phyloP scores from a whole-genome alignment of 2,113 vertebrate genomes.

The Ageneiosus marmoratus region DNA sequence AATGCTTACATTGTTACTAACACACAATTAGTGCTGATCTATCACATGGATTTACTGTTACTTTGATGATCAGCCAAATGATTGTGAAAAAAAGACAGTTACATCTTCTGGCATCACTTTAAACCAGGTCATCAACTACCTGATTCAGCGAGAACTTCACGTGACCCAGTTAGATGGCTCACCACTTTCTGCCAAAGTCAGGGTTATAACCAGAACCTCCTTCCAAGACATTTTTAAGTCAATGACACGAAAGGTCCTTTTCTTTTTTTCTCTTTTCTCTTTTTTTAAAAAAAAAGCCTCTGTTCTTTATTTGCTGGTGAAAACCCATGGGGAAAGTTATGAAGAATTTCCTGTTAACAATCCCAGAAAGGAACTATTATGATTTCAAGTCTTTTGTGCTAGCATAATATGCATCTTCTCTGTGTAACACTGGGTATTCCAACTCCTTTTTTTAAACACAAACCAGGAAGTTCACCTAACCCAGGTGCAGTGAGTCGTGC shows the following conservation, averaged over 20 bases:
- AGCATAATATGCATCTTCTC: not conserved
- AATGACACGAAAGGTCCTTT: not conserved
- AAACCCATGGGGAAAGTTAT: not conserved
- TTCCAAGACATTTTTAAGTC: conserved; percentile 25
- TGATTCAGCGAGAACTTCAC: conserved; percentile 34
- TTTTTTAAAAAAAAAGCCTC: not conserved
- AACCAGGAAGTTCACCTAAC: conserved; percentile 31
- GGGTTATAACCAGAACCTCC: conserved; percentile 16
- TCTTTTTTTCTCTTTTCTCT: too few relatives aligned
- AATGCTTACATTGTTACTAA: not conserved
- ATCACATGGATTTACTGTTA: conserved; percentile 35
- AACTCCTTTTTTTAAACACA: not conserved
- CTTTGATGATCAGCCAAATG: not conserved
- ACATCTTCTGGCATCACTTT: conserved; percentile 22
- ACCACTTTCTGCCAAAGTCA: conserved; percentile 22
- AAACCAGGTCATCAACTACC: conserved; percentile 52
- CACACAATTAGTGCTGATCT: not conserved
- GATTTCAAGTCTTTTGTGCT: not conserved
- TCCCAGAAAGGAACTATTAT: conserved; percentile 4
- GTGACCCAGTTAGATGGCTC: conserved; percentile 52
- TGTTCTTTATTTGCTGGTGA: not conserved
- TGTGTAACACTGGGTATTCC: conserved; percentile 11
- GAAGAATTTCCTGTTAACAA: not conserved
- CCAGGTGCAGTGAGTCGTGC: conserved; percentile 5
- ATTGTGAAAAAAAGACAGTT: not conserved